A percentile compares a stretch with the other conserved stretches of the same genome.
phyloP scores from a whole-genome alignment of 2,888 invertebrate species.

The Corythucha ciliata region DNA sequence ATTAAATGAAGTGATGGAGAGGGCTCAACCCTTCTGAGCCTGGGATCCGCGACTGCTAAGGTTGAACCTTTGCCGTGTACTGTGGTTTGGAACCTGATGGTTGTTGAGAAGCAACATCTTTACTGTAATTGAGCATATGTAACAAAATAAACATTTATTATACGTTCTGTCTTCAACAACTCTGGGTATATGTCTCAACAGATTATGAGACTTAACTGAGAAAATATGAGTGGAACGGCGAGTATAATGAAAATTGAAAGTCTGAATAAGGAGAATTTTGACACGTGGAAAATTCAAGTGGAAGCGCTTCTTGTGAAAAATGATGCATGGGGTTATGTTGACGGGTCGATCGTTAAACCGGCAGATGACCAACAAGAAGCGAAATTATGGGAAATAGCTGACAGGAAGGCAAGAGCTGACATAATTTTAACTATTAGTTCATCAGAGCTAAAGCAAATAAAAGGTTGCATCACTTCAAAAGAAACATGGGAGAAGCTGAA shows the following conservation, averaged over 20 bases:
- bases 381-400: neutral
- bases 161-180: no score
- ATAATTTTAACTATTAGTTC: constrained; percentile 4
- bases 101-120: no score
- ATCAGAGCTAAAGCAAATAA: constrained; percentile 12
- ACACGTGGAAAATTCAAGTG: neutral
- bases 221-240: no score
- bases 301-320: constrained; percentile 11
- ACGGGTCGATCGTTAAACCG: neutral
- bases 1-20: no score
- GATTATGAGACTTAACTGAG: no score
- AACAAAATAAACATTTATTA: no score
- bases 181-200: no score
- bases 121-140: no score
- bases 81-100: no score
- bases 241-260: neutral
- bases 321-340: neutral
- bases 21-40: no score
- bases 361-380: neutral
- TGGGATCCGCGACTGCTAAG: no score
- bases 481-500: constrained; percentile 1
- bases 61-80: no score
- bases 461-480: neutral
- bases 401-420: constrained; percentile 7
- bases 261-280: neutral